Base-by-base conservation (phyloP, 2,888 invertebrate species). In the Mantis religiosa region DNA sequence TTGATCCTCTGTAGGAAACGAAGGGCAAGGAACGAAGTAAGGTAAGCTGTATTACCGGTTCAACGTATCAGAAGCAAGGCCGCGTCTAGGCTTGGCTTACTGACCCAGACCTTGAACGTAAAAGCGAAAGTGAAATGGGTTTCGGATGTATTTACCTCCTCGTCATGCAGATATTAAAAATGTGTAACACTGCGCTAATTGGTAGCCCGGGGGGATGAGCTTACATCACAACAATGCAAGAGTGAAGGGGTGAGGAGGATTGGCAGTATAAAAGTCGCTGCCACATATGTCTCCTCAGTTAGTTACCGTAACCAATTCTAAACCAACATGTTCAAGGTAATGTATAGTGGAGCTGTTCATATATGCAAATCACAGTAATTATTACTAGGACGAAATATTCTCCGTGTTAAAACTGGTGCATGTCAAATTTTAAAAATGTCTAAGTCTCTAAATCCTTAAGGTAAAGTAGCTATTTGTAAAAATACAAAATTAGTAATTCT, bases 71-170 rank as follows among this genome's bases (percentile, higher is more conserved):
- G 6, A 6, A 81, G 81, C 71, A 86, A 86, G 86, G 81, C 81
- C 86, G 30, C 3, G 7, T 54, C 25, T 14, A 28, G 28, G 54
- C n/a, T 81, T 81, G 84, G 25, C 30, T 9, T 25, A 28, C 30
- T 71, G 81, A n/a, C 85, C 86, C 30, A 81, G 86, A 86, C 86
- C 86, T 86, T 86, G 28, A n/a, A 81, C 28, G 34, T 14, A 30
- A 84, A 25, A 86, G 86, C 81, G 86, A 86, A 86, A 86, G 86
- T 86, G 28, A 81, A 81, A 71, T 86, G 81, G 28, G n/a, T 34
- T 30, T 4, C 20, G 28, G 28, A 71, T 71, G 54, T 71, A 20
- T 71, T 71, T 71, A 71, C 54, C 54, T 71, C 54, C 20, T 71
- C 54, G 54, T 71, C 54, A 71, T 71, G 54, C 54, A 71, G 20